phyloP scores from a whole-genome alignment of 2,797 vertebrate genomes.

The Rousettus madagascariensis region DNA sequence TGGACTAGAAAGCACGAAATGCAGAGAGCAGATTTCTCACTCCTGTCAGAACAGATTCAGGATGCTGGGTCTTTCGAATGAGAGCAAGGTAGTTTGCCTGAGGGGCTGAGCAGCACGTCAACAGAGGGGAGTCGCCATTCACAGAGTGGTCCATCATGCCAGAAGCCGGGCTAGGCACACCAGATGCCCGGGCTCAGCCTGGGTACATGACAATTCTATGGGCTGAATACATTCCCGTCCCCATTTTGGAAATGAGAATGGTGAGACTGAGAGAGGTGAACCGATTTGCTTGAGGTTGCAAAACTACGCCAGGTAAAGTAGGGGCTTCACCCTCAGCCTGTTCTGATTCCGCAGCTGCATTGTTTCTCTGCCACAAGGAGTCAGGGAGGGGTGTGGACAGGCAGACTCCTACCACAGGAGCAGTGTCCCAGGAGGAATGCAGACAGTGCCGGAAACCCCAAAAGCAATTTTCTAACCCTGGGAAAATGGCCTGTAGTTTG shows the following conservation, averaged over 20 bases:
- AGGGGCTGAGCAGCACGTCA: not conserved
- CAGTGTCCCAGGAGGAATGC: slow-evolving; percentile 70
- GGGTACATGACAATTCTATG: not conserved
- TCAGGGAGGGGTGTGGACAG: slow-evolving; percentile 44
- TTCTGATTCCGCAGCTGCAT: not conserved
- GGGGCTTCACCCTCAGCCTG: not conserved
- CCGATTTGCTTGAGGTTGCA: not conserved
- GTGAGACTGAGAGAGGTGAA: not conserved
- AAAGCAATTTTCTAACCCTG: slow-evolving; percentile 63
- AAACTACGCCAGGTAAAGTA: not conserved
- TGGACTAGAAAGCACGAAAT: not conserved
- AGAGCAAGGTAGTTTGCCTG: not conserved
- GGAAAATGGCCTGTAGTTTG: slow-evolving; percentile 61
- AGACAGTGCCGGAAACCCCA: slow-evolving; percentile 75
- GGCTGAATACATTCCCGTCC: not conserved
- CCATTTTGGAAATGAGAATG: not conserved
- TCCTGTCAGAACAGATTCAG: not conserved
- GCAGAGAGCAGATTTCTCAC: not conserved
- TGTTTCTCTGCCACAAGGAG: not conserved
- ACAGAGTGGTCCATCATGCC: not conserved
- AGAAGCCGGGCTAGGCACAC: not conserved
- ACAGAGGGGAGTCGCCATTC: not conserved
- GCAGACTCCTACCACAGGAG: slow-evolving; percentile 72
- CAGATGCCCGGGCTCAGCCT: not conserved
- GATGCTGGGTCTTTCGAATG: not conserved